Base-by-base conservation (phyloP, 2,888 invertebrate species). In the Lasioglossum calceatum region DNA sequence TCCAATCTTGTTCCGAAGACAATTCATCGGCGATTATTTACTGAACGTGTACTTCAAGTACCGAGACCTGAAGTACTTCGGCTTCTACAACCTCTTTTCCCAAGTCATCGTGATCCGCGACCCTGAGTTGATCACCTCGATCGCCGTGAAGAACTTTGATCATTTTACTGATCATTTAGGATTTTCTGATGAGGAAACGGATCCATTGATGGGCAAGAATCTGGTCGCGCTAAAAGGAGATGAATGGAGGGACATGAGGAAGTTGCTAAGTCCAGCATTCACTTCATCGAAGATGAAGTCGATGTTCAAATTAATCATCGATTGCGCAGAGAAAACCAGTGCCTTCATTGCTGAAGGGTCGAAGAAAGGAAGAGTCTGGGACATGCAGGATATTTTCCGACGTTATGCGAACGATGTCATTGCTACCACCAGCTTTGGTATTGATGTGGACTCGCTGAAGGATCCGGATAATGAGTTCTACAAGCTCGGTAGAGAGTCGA, bases 221-320 rank as follows among this genome's bases (percentile, higher is more conserved):
- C 86, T 93, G 0, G 91, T 93, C 50, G 81, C 84, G 0, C 79
- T 93, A 0, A 82, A 77, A 0, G 96, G 96, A 27, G 95, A 96
- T 0, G 94, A 90, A 92, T 96, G 96, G 96, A 95, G 95, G 0
- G 95, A 96, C 7, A 96, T 96, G 95, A 93, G 96, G 36, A 94
- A 94, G 0, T 95, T 96, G 0, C 90, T 96, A 23, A 96, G 96
- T 61, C 96, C 96, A 0, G 96, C 96, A 0, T 96, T 96, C 92
- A 96, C 96, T 0, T 95, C 96, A 12, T 96, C 96, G 76, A 96
- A 96, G 92, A 96, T 96, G 96, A 95, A 95, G 73, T 92, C 93
- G 8, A 96, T 96, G 96, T 95, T 96, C 91, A 95, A 95, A 0
- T 94, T 96, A 76, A 96, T 96, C 86, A 85, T 87, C 0, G 93